Evolutionary conservation across 2,888 invertebrate genomes (phyloP).

Genomic region (Drosophila lacicola): DNA sequence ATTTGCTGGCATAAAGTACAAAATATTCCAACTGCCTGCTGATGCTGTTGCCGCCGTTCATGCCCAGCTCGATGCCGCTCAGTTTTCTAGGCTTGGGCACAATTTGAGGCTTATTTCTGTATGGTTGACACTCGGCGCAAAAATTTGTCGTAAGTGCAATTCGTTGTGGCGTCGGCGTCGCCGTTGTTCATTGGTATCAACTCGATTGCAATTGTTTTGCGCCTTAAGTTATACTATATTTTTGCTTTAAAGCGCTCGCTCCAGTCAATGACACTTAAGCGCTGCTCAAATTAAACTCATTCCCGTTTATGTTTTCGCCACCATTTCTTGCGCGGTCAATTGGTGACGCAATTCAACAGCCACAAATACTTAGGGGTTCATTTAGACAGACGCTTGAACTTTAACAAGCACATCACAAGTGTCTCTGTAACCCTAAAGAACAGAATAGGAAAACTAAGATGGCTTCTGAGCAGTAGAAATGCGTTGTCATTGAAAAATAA

Average conservation of each 20-base stretch:
- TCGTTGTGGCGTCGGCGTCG: conserved; percentile 67
- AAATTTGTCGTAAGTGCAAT: conserved; percentile 76
- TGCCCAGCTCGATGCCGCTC: conserved; percentile 16
- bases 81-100: conserved; percentile 43
- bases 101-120: conserved; percentile 75
- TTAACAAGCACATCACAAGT: too few relatives aligned
- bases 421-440: too few relatives aligned
- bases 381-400: too few relatives aligned
- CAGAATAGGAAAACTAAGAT: too few relatives aligned
- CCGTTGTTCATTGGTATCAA: conserved; percentile 51
- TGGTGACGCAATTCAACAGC: too few relatives aligned
- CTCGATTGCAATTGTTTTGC: conserved; percentile 65
- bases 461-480: too few relatives aligned
- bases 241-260: conserved; percentile 27
- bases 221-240: conserved; percentile 50
- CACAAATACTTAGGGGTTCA: too few relatives aligned
- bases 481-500: too few relatives aligned
- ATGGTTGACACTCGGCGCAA: conserved; percentile 68
- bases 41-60: conserved; percentile 10
- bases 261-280: conserved; percentile 49
- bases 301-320: not conserved
- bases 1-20: conserved; percentile 77
- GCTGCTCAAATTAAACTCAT: not conserved
- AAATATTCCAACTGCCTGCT: conserved; percentile 67
- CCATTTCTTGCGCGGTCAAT: too few relatives aligned